A percentile compares a stretch with the other conserved stretches of the same genome.
phyloP scores from a whole-genome alignment of 2,888 invertebrate species.

The Lamellibrachia satsuma region DNA sequence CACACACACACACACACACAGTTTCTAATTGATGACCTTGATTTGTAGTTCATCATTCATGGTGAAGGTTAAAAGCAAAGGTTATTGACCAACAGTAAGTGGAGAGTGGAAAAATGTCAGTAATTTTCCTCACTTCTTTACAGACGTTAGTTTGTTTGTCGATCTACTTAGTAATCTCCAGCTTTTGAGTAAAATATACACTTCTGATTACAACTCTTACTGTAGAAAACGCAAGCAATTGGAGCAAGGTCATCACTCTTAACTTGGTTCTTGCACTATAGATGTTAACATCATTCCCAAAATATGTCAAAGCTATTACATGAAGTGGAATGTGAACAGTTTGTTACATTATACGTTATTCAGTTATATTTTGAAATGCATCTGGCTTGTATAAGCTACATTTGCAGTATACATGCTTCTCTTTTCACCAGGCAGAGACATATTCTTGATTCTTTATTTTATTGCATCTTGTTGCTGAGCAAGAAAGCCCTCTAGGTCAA shows the following conservation, averaged over 20 bases:
- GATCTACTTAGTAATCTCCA: neutral
- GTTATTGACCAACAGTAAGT: neutral
- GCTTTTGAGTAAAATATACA: neutral
- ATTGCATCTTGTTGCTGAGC: neutral
- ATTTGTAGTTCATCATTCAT: neutral
- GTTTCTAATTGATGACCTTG: neutral
- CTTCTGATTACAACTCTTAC: neutral
- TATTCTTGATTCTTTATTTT: neutral
- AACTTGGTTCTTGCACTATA: neutral
- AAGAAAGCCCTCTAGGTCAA: neutral
- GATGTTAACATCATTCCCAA: neutral
- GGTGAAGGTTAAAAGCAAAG: neutral
- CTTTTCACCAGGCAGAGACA: neutral
- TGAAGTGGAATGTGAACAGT: neutral
- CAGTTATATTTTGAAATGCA: neutral
- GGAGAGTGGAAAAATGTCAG: neutral
- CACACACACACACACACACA: too few species aligned
- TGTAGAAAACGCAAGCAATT: neutral
- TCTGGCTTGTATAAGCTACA: neutral
- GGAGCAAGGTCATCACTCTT: neutral
- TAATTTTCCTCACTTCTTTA: neutral
- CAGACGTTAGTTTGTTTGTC: neutral
- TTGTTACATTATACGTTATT: neutral
- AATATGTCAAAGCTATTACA: neutral
- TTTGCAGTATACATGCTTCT: neutral